Evolutionary conservation across 2,888 invertebrate genomes (phyloP).

Genomic region (Heliconius ismenius): DNA sequence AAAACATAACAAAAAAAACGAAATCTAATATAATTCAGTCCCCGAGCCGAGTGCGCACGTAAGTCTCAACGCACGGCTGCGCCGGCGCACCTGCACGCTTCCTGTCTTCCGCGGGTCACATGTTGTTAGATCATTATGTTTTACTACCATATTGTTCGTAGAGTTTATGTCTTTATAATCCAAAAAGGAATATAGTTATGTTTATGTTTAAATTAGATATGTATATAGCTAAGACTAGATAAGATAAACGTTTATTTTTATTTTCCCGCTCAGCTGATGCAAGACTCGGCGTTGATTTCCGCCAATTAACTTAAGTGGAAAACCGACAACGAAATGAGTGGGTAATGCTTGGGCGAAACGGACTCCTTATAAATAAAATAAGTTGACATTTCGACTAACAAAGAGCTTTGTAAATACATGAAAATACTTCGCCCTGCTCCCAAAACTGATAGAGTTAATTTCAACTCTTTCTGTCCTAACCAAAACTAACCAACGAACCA

Average conservation of each 20-base stretch:
- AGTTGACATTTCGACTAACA: background rate
- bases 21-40: slow-evolving; percentile 21
- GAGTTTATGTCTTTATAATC: background rate
- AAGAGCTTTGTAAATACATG: background rate
- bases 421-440: too few species aligned
- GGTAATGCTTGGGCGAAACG: too few species aligned
- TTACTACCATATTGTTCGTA: slow-evolving; percentile 14
- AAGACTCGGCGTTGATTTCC: too few species aligned
- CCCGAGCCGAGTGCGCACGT: slow-evolving; percentile 49
- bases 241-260: too few species aligned
- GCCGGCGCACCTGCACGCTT: slow-evolving; percentile 68
- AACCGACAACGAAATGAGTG: too few species aligned
- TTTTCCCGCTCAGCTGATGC: too few species aligned
- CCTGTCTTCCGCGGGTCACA: slow-evolving; percentile 59
- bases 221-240: background rate
- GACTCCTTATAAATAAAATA: too few species aligned
- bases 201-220: background rate
- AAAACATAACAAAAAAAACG: background rate
- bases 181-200: background rate
- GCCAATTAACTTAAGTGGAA: too few species aligned
- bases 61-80: slow-evolving; percentile 60
- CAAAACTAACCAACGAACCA: background rate
- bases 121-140: slow-evolving; percentile 23
- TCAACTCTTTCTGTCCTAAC: background rate
- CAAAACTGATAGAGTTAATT: too few species aligned